Evolutionary conservation across 2,888 invertebrate species (phyloP).

Genomic region (Hydroisotoma schaefferi): DNA sequence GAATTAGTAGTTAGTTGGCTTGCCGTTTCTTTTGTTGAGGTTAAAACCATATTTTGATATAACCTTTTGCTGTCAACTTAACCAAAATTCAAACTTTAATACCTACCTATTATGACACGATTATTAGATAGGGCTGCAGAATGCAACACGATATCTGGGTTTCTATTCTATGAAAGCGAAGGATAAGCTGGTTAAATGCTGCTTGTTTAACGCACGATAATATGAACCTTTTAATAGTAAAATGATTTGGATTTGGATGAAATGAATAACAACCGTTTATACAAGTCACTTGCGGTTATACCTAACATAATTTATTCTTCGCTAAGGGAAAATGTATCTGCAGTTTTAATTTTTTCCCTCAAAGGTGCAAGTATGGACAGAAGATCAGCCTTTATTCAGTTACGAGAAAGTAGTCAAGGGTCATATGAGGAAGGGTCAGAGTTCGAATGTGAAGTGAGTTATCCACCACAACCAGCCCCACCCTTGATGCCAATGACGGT

Average conservation of each 20-base stretch:
- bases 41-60: too few species aligned
- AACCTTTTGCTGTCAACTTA: too few species aligned
- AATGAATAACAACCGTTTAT: neutral
- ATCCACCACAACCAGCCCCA: constrained; percentile 30
- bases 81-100: too few species aligned
- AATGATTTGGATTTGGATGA: neutral
- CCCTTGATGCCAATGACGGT: constrained; percentile 2
- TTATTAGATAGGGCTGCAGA: too few species aligned
- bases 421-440: constrained; percentile 31
- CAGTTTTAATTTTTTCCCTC: neutral
- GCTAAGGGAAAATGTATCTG: neutral
- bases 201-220: too few species aligned
- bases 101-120: too few species aligned
- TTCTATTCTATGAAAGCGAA: too few species aligned
- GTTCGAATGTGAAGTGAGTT: constrained; percentile 44
- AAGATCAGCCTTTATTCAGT: constrained; percentile 40
- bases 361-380: constrained; percentile 31
- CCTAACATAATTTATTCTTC: neutral
- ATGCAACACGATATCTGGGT: too few species aligned
- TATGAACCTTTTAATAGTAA: too few species aligned
- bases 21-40: too few species aligned
- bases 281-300: too few species aligned
- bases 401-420: constrained; percentile 24
- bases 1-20: too few species aligned
- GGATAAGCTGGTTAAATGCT: neutral